phyloP scores from a whole-genome alignment of 2,113 vertebrate species.

The Setophaga coronata region DNA sequence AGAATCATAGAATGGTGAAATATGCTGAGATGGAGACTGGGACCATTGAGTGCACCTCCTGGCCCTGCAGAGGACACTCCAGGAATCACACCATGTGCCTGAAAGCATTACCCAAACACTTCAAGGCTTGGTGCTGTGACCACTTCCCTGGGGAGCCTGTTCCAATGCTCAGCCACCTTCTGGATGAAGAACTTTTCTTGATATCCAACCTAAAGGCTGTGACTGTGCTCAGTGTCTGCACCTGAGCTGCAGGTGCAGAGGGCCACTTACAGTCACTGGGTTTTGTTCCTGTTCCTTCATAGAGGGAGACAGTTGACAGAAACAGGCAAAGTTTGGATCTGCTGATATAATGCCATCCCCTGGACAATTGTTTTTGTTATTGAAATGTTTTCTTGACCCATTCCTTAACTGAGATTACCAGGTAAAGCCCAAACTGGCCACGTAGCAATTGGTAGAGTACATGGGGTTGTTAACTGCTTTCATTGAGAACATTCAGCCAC shows the following conservation, averaged over 20 bases:
- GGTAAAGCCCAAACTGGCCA: not conserved
- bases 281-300: not conserved
- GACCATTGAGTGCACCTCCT: not conserved
- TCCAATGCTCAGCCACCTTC: not conserved
- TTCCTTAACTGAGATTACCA: not conserved
- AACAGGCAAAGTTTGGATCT: not conserved
- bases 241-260: not conserved
- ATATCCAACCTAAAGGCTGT: not conserved
- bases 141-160: not conserved
- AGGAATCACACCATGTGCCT: not conserved
- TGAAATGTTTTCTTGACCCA: not conserved
- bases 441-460: not conserved
- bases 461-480: not conserved
- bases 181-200: not conserved
- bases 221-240: not conserved
- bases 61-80: not conserved
- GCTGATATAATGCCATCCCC: not conserved
- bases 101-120: not conserved
- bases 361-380: not conserved
- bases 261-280: not conserved
- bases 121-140: not conserved
- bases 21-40: not conserved
- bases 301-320: not conserved
- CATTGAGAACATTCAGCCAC: not conserved
- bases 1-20: not conserved